Evolutionary conservation across 92 coral and sea anemone genomes (phyloP), one percentile per base, ranked within the genome.

Genomic region (Epizoanthus ramosus): DNA sequence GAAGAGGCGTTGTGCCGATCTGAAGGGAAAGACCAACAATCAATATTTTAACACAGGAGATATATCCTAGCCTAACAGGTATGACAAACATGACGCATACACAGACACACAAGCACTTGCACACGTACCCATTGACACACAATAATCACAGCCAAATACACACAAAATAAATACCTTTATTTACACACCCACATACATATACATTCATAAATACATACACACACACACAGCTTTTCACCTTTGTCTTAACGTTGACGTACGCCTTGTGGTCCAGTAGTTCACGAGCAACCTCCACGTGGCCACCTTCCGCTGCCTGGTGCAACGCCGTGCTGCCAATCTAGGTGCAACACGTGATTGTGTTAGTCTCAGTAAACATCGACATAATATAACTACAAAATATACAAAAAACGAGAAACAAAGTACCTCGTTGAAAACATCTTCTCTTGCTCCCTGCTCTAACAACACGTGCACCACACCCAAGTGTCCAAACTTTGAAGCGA

Each of bases 221-320:
- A 47, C 15, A 18, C 3, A 5, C 23, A 59, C 28, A 21, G 6
- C 43, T 64, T 41, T 83, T 59, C 52, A 93, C 97, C 97, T 92
- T 96, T 18, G 99, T 96, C 73, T 91, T 89, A 8, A 91, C 94
- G 79, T 96, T 92, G 74, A 94, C 95, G 64, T 88, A 88, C 31
- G 97, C 94, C 54, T 92, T 94, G 85, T 89, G 89, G 82, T 88
- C 87, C 41, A 96, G 87, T 8, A 96, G 84, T 31, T 77, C 89
- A 68, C 92, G 87, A 22, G 94, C 98, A n/a, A 96, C 98, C 2
- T 94, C 96, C 80, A 84, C 94, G 88, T 96, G 98, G 17, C 99
- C 99, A 53, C 86, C 88, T 39, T 92, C 85, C 33, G 96, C 97
- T 17, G 98, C 94, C 45, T 94, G 88, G 71, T 96, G 99, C 47